Conservation (phyloP, 2,888 invertebrate genomes). For the Fragum whitleyi region DNA sequence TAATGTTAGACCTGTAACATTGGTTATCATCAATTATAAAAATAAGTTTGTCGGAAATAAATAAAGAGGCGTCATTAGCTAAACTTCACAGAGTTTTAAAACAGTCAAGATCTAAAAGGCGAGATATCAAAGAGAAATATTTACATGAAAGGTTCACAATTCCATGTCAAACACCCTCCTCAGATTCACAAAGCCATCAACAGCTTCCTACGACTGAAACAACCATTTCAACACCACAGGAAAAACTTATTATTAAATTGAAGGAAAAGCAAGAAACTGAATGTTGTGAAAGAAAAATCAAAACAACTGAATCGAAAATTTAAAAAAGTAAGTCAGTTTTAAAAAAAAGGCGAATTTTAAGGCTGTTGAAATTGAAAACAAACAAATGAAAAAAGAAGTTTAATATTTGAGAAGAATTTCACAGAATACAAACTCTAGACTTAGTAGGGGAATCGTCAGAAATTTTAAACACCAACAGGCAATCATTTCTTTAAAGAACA, state of each 20-base stretch:
- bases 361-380: slow-evolving; percentile 26
- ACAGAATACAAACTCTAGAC: slow-evolving; percentile 8
- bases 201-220: background rate
- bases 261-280: slow-evolving; percentile 4
- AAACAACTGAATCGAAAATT: slow-evolving; percentile 36
- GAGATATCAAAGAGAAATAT: slow-evolving; percentile 5
- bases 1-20: slow-evolving; percentile 33
- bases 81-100: slow-evolving; percentile 30
- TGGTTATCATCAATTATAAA: slow-evolving; percentile 27
- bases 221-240: background rate
- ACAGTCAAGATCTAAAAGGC: slow-evolving; percentile 20
- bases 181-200: background rate
- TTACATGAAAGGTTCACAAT: slow-evolving; percentile 27
- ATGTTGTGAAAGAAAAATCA: slow-evolving; percentile 17
- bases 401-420: background rate
- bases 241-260: background rate
- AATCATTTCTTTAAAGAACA: background rate
- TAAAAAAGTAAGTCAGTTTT: background rate
- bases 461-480: background rate
- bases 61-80: slow-evolving; percentile 22
- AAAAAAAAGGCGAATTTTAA: slow-evolving; percentile 22
- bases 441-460: slow-evolving; percentile 9
- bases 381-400: background rate
- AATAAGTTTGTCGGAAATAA: slow-evolving; percentile 24
- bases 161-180: slow-evolving; percentile 5